Evolutionary conservation across 2,888 invertebrate genomes (phyloP), one percentile per base, ranked within the genome.

Genomic region (Drosophila niveifrons): DNA sequence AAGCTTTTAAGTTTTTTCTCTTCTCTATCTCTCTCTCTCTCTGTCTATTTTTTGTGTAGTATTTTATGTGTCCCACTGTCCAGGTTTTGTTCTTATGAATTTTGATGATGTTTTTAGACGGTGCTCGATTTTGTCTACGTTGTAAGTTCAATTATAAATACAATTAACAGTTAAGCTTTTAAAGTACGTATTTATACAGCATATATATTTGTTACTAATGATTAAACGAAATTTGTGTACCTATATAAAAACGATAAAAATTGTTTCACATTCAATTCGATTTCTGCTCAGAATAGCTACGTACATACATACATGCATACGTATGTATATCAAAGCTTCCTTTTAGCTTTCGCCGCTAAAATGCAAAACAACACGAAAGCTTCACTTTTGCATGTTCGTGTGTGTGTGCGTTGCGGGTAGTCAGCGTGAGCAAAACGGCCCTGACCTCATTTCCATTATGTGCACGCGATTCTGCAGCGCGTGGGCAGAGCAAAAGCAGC

Each of bases 351-450:
- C 34, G 31, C 57, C 53, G 59, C 67, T 73, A 29, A 69, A 74
- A 55, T 44, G 57, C 50, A 57, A 59, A 73, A 55, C 62, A 77
- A 50, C 39, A 23, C 13, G 17, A 70, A 64, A 66, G 62, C 67
- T 72, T 58, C 36, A 13, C 36, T 11, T 23, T 23, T 23, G 41
- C 55, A 64, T 56, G 17, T 47, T 39, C 23, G 15, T 9, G 34
- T 62, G 55, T 55, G 58, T 44, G 58, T 55, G 50, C 41, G 66
- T 55, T 52, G 57, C 41, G 80, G 58, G 70, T 51, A 77, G 71
- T 51, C 76, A 81, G 80, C 85, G 89, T 84, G 91, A 91, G 91
- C 91, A 90, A 90, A 91, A 89, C 90, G 92, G 88, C 92, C 92
- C 88, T 92, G 92, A 92, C 92, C 92, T 91, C 91, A 77, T 89